Evolutionary conservation across 2,113 vertebrate genomes (phyloP).

Genomic region (Solenodon paradoxus): DNA sequence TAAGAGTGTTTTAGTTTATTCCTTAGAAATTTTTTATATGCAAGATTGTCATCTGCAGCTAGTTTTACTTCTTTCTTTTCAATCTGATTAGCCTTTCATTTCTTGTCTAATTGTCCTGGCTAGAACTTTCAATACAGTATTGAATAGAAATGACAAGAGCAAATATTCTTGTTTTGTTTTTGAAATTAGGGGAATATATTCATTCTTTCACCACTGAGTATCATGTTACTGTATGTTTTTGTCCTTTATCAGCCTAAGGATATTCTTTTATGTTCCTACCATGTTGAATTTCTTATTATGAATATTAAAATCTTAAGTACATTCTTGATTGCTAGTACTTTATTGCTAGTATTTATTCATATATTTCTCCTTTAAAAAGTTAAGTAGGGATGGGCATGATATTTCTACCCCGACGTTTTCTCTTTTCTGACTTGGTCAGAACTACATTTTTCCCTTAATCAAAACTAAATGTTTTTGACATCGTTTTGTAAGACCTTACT

Average conservation of each 20-base stretch:
- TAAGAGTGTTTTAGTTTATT: neutral
- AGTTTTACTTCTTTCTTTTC: constrained; percentile 9
- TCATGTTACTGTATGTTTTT: neutral
- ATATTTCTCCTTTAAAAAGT: neutral
- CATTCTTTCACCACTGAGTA: neutral
- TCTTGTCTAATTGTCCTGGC: neutral
- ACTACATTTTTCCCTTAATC: neutral
- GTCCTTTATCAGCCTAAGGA: neutral
- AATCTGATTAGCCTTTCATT: neutral
- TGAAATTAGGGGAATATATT: neutral
- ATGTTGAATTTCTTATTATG: neutral
- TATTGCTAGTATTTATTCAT: neutral
- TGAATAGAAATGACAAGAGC: neutral
- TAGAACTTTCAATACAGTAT: neutral
- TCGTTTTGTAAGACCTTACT: neutral
- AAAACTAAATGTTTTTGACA: neutral
- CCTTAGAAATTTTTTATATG: neutral
- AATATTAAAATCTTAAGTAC: neutral
- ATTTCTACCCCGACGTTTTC: neutral
- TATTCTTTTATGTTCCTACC: neutral
- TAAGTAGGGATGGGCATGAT: neutral
- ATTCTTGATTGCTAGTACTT: neutral
- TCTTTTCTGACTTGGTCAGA: neutral
- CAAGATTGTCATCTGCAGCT: neutral
- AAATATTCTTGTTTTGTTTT: neutral